phyloP scores from a whole-genome alignment of 2,888 invertebrate genomes.

The Drosophila nr. perissopoda region DNA sequence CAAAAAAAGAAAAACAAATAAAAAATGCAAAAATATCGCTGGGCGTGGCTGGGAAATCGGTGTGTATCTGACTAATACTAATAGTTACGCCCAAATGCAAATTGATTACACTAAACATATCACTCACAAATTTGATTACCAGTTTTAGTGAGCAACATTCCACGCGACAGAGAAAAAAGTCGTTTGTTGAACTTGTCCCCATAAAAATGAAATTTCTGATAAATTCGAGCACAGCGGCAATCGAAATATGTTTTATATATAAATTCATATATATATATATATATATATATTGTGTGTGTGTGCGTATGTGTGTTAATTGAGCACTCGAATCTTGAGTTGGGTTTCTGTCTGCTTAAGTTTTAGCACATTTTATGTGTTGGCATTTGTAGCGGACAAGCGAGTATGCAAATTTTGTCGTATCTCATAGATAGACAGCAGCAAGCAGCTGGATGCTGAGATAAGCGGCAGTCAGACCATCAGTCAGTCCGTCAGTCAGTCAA shows the following conservation, averaged over 20 bases:
- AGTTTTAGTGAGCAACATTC: slow-evolving; percentile 64
- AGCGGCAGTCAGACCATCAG: slow-evolving; percentile 51
- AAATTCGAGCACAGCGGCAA: slow-evolving; percentile 42
- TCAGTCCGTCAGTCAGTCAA: slow-evolving; percentile 37
- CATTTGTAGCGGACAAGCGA: slow-evolving; percentile 44
- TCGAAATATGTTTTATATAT: slow-evolving; percentile 3
- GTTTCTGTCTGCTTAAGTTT: slow-evolving; percentile 51
- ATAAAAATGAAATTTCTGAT: slow-evolving; percentile 60
- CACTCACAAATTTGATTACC: slow-evolving; percentile 53
- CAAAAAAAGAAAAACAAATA: slow-evolving; percentile 16
- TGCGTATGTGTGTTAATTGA: slow-evolving; percentile 69
- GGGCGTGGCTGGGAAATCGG: slow-evolving; percentile 54
- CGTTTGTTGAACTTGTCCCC: slow-evolving; percentile 70
- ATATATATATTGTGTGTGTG: slow-evolving; percentile 10
- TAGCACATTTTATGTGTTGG: slow-evolving; percentile 60
- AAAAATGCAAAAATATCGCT: slow-evolving; percentile 17
- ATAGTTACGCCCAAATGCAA: slow-evolving; percentile 55
- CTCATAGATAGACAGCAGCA: slow-evolving; percentile 41
- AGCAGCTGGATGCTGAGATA: slow-evolving; percentile 36
- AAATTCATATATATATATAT: background rate
- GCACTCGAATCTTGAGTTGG: slow-evolving; percentile 51
- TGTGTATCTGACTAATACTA: slow-evolving; percentile 60
- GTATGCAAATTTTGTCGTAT: slow-evolving; percentile 65
- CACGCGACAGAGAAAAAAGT: slow-evolving; percentile 37
- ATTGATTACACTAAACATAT: slow-evolving; percentile 62